phyloP scores from a whole-genome alignment of 2,888 invertebrate genomes.

The Steinernema scapterisci region DNA sequence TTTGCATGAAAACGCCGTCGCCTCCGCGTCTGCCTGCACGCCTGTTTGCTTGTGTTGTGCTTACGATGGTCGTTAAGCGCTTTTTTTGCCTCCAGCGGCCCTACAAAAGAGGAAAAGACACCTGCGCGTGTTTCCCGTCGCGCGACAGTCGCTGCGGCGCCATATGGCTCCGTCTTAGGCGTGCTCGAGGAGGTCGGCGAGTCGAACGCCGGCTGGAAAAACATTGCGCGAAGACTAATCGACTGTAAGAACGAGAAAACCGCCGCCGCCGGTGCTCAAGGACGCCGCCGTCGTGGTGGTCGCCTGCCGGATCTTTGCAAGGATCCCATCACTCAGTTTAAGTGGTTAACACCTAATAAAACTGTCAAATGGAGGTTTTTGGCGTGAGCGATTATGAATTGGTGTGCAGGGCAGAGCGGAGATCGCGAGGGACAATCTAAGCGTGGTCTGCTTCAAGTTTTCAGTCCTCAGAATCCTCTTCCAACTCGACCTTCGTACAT shows the following conservation, averaged over 20 bases:
- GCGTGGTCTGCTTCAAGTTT: no score
- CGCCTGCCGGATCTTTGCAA: not conserved
- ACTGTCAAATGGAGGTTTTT: no score
- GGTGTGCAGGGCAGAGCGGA: no score
- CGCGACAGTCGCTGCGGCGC: not conserved
- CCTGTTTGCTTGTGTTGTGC: conserved; percentile 27
- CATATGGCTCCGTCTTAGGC: conserved; percentile 13
- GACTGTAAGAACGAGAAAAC: conserved; percentile 6
- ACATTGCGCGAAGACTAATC: conserved; percentile 31
- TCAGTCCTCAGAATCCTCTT: no score
- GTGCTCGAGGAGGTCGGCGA: not conserved
- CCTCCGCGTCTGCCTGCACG: conserved; percentile 21
- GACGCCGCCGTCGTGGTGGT: not conserved
- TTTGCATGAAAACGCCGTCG: conserved; percentile 24
- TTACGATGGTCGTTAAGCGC: conserved; percentile 14
- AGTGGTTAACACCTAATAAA: no score
- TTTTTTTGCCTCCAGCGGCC: conserved; percentile 24
- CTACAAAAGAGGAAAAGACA: conserved; percentile 15
- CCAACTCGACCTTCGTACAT: not conserved
- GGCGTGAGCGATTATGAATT: no score
- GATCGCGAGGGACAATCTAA: no score
- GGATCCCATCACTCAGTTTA: no score
- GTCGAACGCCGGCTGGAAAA: conserved; percentile 26
- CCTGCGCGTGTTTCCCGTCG: conserved; percentile 20
- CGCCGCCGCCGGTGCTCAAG: not conserved